Percentiles rank a stretch among this genome's conserved stretches.
These are phyloP conservation scores for Hemiprocne comata DNA, from an alignment of 2,113 vertebrate species.

Conservation along the genomic window DNA sequence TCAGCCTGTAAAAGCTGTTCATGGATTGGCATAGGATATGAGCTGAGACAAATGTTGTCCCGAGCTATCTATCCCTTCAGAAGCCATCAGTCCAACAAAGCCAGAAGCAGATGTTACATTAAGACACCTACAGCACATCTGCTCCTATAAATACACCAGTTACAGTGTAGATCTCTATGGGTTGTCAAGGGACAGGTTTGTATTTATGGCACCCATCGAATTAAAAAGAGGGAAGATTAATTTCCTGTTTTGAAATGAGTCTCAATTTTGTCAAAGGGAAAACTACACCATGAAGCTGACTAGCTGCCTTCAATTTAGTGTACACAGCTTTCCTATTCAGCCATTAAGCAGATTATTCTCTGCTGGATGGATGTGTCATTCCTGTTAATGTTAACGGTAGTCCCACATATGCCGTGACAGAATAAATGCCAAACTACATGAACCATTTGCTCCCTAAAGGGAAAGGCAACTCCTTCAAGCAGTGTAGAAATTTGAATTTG, in stretches of 20 bases:
- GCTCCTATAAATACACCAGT: neutral
- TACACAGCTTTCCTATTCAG: neutral
- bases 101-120: neutral
- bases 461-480: slow-evolving; percentile 9
- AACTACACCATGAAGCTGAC: neutral
- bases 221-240: neutral
- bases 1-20: neutral
- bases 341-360: slow-evolving; percentile 7
- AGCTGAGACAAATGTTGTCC: neutral
- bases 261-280: neutral
- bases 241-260: neutral
- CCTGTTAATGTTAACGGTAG: slow-evolving; percentile 11
- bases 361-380: neutral
- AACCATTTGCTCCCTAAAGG: neutral
- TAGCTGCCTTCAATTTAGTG: neutral
- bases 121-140: neutral
- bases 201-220: neutral
- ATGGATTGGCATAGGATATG: neutral
- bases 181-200: neutral
- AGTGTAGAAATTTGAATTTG: neutral
- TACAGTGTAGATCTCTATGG: neutral
- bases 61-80: neutral
- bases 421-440: neutral
- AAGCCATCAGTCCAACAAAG: neutral
- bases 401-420: neutral